A percentile compares a stretch with the other conserved stretches of the same genome.
Conservation (phyloP, 2,797 vertebrate genomes). For the Monodelphis domestica region DNA sequence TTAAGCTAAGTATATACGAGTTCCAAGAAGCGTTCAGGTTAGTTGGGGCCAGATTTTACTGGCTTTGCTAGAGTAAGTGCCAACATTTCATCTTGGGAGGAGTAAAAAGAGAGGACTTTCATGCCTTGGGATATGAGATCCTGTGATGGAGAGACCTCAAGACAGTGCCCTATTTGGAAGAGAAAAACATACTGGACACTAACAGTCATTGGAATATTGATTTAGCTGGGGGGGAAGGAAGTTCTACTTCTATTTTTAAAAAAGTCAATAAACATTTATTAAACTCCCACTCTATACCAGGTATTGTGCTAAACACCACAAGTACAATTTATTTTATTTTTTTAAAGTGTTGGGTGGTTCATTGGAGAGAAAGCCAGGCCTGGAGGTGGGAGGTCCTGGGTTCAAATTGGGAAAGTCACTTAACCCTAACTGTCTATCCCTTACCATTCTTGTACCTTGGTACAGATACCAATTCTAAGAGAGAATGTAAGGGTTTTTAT, state of each 20-base stretch:
- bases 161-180: not conserved
- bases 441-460: too few species aligned
- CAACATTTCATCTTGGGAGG: not conserved
- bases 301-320: not conserved
- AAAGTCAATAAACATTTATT: not conserved
- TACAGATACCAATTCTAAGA: too few species aligned
- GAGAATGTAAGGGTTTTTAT: too few species aligned
- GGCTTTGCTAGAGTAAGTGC: not conserved
- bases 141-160: not conserved
- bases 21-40: not conserved
- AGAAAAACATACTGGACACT: not conserved
- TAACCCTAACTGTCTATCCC: too few species aligned
- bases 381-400: too few species aligned
- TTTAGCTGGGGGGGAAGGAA: not conserved
- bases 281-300: not conserved
- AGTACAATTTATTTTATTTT: not conserved
- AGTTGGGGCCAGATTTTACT: not conserved
- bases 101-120: not conserved
- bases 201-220: not conserved
- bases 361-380: too few species aligned
- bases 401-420: too few species aligned
- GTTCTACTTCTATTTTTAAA: not conserved
- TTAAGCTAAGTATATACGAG: not conserved
- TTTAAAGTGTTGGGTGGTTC: too few species aligned
- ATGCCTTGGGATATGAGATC: not conserved